Evolutionary conservation across 2,797 vertebrate species (phyloP).

Genomic region (Danio choprae): DNA sequence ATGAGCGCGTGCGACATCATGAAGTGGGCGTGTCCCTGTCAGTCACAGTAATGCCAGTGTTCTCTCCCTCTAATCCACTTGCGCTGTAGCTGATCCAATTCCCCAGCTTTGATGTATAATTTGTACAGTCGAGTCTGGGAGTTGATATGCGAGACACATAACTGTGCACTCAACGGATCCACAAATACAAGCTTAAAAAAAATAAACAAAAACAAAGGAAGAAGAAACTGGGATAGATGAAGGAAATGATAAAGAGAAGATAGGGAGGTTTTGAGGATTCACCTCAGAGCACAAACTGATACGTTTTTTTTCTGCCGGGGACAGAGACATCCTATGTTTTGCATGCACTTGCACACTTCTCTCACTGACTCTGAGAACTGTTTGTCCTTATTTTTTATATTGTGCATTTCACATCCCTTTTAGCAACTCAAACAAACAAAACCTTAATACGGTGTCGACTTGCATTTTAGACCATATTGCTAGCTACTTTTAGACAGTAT

Average conservation of each 20-base stretch:
- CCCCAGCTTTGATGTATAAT: slow-evolving; percentile 54
- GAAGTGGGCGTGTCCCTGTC: slow-evolving; percentile 41
- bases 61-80: slow-evolving; percentile 30
- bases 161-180: neutral
- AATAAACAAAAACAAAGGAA: slow-evolving; percentile 46
- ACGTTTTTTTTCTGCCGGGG: slow-evolving; percentile 9
- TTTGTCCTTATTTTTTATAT: neutral
- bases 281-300: slow-evolving; percentile 46
- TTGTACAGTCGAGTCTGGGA: slow-evolving; percentile 40
- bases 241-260: slow-evolving; percentile 25
- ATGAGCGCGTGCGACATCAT: slow-evolving; percentile 14
- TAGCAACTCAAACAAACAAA: neutral
- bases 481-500: neutral
- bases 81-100: slow-evolving; percentile 47
- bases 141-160: slow-evolving; percentile 46
- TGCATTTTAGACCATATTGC: neutral
- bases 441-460: neutral
- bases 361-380: neutral
- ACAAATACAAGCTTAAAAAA: slow-evolving; percentile 38
- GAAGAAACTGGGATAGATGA: slow-evolving; percentile 22
- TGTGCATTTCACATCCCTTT: neutral
- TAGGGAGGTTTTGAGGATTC: slow-evolving; percentile 29
- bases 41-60: slow-evolving; percentile 33
- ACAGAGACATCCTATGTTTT: slow-evolving; percentile 5
- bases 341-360: slow-evolving; percentile 9